Base-by-base conservation (phyloP, 2,113 vertebrate species). In the Tetrao urogallus region DNA sequence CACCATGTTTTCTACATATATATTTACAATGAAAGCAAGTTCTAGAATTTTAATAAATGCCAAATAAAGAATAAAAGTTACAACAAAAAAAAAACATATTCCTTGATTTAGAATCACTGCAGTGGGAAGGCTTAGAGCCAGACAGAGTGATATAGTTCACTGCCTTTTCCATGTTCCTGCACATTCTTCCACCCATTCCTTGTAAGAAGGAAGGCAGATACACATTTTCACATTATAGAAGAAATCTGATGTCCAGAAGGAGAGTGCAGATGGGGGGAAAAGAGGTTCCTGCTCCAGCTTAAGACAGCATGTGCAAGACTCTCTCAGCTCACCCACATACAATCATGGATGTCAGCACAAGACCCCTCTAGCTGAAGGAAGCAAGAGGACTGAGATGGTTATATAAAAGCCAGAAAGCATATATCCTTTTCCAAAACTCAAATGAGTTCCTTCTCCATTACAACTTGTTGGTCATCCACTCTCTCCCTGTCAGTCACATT, bases 41-140 rank as follows among this genome's bases (percentile, higher is more conserved):
- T 92, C 96, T 69, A 93, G 82, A 94, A 86, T 91, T 96, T 97
- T 94, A 97, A 96, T 95, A 97, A 97, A 96, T 95, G 89, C 57
- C 90, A 97, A 88, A 88, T 89, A 96, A 93, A 96, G 92, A 97
- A 96, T 95, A 96, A 93, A 91, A 95, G 77, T 89, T 67, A 65
- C 97, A 97, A 97, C 95, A 91, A 97, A 67, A 76, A 69, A 78
- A 67, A 94, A 97, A 97, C 94, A 69, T 94, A 96, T 95, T 95
- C 65, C 82, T 76, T 94, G 77, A 95, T 95, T 95, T 65, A 47
- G 48, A 79, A 90, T 96, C 65, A 84, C 90, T 70, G 95, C 95
- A 90, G 86, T 88, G 73, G 47, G 34, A 83, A 69, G 54, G 86
- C 85, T 96, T 50, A 91, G 85, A 87, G 45, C 54, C 93, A 96